These are phyloP conservation scores for Mythimna albipuncta DNA, from an alignment of 2,888 invertebrate species.

Conservation along the genomic window DNA sequence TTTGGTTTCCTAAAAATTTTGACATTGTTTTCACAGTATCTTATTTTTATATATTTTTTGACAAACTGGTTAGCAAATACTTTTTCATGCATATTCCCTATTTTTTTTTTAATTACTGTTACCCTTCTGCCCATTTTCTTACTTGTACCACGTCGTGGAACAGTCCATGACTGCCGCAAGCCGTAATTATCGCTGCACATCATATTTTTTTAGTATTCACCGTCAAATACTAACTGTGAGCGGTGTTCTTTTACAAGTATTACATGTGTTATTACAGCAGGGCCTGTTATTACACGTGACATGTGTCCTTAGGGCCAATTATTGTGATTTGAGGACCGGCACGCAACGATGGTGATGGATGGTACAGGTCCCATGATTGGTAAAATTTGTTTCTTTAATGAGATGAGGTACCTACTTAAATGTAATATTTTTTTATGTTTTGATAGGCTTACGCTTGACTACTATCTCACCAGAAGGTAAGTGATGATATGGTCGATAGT, in stretches of 20 bases:
- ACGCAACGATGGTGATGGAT: constrained; percentile 30
- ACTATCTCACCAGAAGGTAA: too few relatives aligned
- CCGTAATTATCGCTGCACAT: constrained; percentile 57
- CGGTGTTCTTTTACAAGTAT: constrained; percentile 40
- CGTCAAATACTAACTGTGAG: constrained; percentile 57
- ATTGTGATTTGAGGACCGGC: constrained; percentile 28
- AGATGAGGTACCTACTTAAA: constrained; percentile 2
- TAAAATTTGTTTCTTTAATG: not conserved
- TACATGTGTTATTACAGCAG: constrained; percentile 54
- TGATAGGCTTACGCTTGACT: too few relatives aligned
- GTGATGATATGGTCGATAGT: too few relatives aligned
- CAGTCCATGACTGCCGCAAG: constrained; percentile 53
- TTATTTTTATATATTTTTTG: too few relatives aligned
- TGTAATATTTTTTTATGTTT: too few relatives aligned
- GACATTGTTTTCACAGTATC: too few relatives aligned
- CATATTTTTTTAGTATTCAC: constrained; percentile 55
- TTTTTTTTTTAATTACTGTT: not conserved
- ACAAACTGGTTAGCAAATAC: too few relatives aligned
- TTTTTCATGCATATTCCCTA: too few relatives aligned
- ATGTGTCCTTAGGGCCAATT: constrained; percentile 46
- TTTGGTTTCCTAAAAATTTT: too few relatives aligned
- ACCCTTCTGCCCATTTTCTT: constrained; percentile 15
- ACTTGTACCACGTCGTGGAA: not conserved
- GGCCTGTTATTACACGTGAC: constrained; percentile 46
- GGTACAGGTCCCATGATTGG: constrained; percentile 15